A percentile compares a stretch with the other conserved stretches of the same genome.
These are phyloP conservation scores for Fundulus diaphanus DNA, from an alignment of 2,797 vertebrate species.

Conservation along the genomic window DNA sequence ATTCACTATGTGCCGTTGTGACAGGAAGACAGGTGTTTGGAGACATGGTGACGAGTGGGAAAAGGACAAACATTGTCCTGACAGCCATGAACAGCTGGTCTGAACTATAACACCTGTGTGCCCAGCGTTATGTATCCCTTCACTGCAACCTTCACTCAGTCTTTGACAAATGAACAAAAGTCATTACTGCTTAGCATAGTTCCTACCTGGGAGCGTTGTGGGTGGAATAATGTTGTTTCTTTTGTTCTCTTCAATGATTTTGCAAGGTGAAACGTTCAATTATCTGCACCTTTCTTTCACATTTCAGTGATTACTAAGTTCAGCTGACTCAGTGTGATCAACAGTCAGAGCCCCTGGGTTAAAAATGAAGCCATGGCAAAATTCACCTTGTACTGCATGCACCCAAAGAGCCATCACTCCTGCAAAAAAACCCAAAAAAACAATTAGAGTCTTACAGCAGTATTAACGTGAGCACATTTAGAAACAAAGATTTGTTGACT, in stretches of 20 bases:
- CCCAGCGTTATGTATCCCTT: constrained; percentile 53
- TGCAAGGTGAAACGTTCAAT: constrained; percentile 50
- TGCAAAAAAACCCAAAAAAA: not conserved
- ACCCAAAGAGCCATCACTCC: not conserved
- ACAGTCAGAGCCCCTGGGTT: not conserved
- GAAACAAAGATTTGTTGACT: not conserved
- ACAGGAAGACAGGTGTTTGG: constrained; percentile 75
- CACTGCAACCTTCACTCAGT: constrained; percentile 71
- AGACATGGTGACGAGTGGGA: constrained; percentile 63
- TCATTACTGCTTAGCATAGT: constrained; percentile 53
- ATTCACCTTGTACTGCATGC: not conserved
- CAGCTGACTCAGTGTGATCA: constrained; percentile 12
- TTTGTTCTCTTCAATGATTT: constrained; percentile 23
- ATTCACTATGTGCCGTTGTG: constrained; percentile 50
- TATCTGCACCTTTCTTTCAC: constrained; percentile 8
- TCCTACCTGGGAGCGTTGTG: constrained; percentile 17
- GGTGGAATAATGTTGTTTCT: constrained; percentile 5
- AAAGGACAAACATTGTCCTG: constrained; percentile 77
- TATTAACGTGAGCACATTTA: not conserved
- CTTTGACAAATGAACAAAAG: constrained; percentile 57
- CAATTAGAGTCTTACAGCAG: constrained; percentile 11
- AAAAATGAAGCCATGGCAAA: not conserved
- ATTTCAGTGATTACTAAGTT: constrained; percentile 15
- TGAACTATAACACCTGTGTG: constrained; percentile 61
- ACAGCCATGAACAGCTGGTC: constrained; percentile 76